Percentiles rank a stretch among this genome's conserved stretches.
These are phyloP conservation scores for Hipparchia semele DNA, from an alignment of 2,888 invertebrate genomes.

Conservation along the genomic window DNA sequence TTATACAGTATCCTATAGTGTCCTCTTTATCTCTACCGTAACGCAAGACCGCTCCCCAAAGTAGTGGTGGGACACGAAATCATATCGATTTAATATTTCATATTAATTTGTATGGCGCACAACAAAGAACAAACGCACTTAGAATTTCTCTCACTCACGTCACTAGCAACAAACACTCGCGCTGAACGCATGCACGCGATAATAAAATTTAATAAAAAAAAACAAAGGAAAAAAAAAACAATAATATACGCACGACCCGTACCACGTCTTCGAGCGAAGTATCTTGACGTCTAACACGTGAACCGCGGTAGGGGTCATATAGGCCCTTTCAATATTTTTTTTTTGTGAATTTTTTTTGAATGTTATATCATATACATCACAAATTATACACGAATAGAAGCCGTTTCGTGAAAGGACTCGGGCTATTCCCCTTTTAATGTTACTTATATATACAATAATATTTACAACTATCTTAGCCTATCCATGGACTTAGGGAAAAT, in stretches of 20 bases:
- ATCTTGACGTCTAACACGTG: slow-evolving; percentile 44
- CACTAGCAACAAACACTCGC: slow-evolving; percentile 60
- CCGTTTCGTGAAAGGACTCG: slow-evolving; percentile 61
- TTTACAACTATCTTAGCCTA: slow-evolving; percentile 63
- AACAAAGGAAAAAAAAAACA: slow-evolving; percentile 57
- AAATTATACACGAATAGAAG: slow-evolving; percentile 66
- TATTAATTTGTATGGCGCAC: slow-evolving; percentile 66
- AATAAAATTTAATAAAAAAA: slow-evolving; percentile 70
- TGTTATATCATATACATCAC: slow-evolving; percentile 61
- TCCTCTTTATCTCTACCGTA: slow-evolving; percentile 35
- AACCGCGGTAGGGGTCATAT: slow-evolving; percentile 57
- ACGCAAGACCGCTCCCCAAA: slow-evolving; percentile 34
- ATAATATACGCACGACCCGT: slow-evolving; percentile 49
- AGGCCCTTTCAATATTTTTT: slow-evolving; percentile 64
- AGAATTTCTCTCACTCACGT: slow-evolving; percentile 64
- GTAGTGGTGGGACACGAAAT: slow-evolving; percentile 53
- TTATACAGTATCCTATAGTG: slow-evolving; percentile 14
- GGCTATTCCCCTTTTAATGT: slow-evolving; percentile 45
- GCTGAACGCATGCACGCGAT: slow-evolving; percentile 59
- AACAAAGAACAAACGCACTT: slow-evolving; percentile 78
- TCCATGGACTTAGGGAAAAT: slow-evolving; percentile 56
- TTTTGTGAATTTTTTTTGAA: slow-evolving; percentile 53
- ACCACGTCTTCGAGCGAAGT: slow-evolving; percentile 52
- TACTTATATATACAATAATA: slow-evolving; percentile 59
- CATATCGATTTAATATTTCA: slow-evolving; percentile 49